A percentile compares a stretch with the other conserved stretches of the same genome.
Conservation (phyloP, 2,113 vertebrate species). For the Gallinago jamesoni region DNA sequence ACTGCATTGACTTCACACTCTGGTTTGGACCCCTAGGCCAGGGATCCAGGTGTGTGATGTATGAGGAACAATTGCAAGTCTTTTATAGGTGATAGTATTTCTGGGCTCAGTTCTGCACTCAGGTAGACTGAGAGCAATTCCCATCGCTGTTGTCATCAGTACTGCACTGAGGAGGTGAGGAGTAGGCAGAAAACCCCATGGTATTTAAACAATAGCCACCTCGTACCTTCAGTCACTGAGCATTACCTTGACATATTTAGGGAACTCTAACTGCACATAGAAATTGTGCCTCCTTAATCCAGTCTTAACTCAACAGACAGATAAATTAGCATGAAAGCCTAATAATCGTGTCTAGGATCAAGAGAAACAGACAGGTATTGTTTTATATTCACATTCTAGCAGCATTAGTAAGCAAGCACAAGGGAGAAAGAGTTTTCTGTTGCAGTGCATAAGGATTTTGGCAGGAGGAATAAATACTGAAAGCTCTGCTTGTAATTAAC, state of each 20-base stretch:
- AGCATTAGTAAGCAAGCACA: constrained; percentile 51
- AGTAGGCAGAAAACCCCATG: background rate
- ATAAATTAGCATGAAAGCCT: constrained; percentile 33
- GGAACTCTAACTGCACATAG: background rate
- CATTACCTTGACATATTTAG: background rate
- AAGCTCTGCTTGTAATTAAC: constrained; percentile 59
- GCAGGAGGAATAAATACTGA: constrained; percentile 48
- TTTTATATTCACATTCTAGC: constrained; percentile 36
- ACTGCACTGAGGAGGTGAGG: background rate
- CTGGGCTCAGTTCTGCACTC: background rate
- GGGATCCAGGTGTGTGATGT: background rate
- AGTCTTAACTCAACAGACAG: background rate
- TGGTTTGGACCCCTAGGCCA: background rate
- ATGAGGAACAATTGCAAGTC: background rate
- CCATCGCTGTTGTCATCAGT: background rate
- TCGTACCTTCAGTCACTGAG: background rate
- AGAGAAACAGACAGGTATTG: constrained; percentile 39
- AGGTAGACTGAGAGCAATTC: background rate
- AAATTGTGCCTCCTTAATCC: constrained; percentile 13
- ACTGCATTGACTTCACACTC: background rate
- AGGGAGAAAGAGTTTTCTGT: constrained; percentile 37
- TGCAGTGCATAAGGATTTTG: constrained; percentile 35
- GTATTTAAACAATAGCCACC: background rate
- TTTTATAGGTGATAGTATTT: background rate
- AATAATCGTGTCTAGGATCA: constrained; percentile 25